phyloP scores from a whole-genome alignment of 2,888 invertebrate genomes.

The Drosophila barbarae region DNA sequence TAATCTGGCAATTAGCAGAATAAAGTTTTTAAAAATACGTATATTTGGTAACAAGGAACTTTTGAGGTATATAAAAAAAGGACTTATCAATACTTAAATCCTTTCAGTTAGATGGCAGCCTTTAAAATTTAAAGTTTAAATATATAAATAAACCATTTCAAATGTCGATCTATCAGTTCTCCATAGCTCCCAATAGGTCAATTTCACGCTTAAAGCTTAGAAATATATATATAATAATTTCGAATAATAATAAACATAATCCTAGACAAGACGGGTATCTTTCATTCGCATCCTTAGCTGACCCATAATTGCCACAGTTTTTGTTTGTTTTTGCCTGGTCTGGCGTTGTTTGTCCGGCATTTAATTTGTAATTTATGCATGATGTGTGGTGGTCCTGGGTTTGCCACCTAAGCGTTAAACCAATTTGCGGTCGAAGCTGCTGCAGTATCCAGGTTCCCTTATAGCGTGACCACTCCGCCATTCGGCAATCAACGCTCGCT shows the following conservation, averaged over 20 bases:
- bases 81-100: background rate
- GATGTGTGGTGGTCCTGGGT: slow-evolving; percentile 22
- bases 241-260: background rate
- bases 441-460: slow-evolving; percentile 7
- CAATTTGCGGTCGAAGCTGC: slow-evolving; percentile 39
- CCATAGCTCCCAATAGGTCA: background rate
- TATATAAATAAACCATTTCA: background rate
- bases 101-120: background rate
- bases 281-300: background rate
- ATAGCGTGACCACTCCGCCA: slow-evolving; percentile 7
- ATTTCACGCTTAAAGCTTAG: too few relatives aligned
- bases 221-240: background rate
- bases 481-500: slow-evolving; percentile 15
- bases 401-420: slow-evolving; percentile 47
- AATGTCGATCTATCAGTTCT: background rate
- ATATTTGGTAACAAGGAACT: background rate
- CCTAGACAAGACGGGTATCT: slow-evolving; percentile 9
- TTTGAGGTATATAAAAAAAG: too few relatives aligned
- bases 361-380: slow-evolving; percentile 51
- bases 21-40: too few relatives aligned
- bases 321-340: slow-evolving; percentile 26
- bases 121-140: too few relatives aligned
- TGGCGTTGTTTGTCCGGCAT: slow-evolving; percentile 31
- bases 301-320: slow-evolving; percentile 10
- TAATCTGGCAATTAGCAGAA: background rate